phyloP scores from a whole-genome alignment of 2,113 vertebrate species.

The Calyptommatus sinebrachiatus region DNA sequence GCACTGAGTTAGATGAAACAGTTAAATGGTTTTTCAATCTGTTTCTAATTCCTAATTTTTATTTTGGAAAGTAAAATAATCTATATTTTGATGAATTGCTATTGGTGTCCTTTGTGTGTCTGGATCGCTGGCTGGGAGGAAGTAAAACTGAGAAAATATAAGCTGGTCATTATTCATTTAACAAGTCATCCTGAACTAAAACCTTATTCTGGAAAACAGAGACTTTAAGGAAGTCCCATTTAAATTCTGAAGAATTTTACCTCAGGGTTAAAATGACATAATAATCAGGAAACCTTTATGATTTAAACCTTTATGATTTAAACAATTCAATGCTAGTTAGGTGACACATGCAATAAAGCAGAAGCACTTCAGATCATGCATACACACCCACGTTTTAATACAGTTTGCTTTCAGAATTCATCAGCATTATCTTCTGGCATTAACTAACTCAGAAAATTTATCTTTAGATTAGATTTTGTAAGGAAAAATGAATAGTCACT shows the following conservation, averaged over 20 bases:
- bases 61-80: background rate
- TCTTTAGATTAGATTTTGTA: too few relatives aligned
- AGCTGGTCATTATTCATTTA: background rate
- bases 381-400: too few relatives aligned
- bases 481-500: too few relatives aligned
- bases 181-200: constrained; percentile 5
- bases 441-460: too few relatives aligned
- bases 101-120: background rate
- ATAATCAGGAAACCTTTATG: background rate
- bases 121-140: constrained; percentile 23
- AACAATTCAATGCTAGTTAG: background rate
- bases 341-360: too few relatives aligned
- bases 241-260: background rate
- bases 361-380: too few relatives aligned
- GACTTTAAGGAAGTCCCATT: background rate
- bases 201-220: background rate
- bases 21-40: background rate
- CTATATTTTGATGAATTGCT: constrained; percentile 7
- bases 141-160: background rate
- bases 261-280: background rate
- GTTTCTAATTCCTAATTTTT: background rate
- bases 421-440: too few relatives aligned
- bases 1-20: background rate
- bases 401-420: too few relatives aligned
- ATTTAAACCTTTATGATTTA: background rate